A percentile compares a stretch with the other conserved stretches of the same genome.
These are phyloP conservation scores for Leucoma salicis DNA, from an alignment of 2,888 invertebrate genomes.

Conservation along the genomic window DNA sequence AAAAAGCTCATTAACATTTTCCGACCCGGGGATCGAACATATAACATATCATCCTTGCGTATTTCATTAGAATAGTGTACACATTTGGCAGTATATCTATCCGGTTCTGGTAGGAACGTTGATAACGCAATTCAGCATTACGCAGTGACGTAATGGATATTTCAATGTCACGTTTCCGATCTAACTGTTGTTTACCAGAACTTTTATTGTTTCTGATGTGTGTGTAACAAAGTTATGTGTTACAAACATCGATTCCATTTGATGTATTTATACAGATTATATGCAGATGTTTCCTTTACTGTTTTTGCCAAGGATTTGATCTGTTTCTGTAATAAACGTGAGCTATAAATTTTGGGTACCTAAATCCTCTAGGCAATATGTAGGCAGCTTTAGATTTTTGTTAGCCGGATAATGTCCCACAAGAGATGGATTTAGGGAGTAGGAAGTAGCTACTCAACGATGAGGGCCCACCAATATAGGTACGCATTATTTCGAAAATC, in stretches of 20 bases:
- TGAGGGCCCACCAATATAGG: no score
- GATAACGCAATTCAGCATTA: conserved; percentile 9
- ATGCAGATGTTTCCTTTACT: conserved; percentile 2
- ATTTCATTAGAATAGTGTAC: no score
- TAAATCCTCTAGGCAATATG: no score
- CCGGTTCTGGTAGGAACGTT: conserved; percentile 6
- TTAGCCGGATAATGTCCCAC: no score
- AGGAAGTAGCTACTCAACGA: background rate
- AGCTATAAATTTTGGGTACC: no score
- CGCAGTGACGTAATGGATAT: conserved; percentile 4
- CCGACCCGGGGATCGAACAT: no score
- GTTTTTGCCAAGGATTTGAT: background rate
- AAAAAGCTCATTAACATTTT: no score
- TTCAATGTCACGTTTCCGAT: conserved; percentile 25
- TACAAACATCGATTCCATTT: conserved; percentile 14
- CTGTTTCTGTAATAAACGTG: background rate
- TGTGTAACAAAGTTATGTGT: conserved; percentile 17
- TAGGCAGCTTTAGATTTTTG: no score
- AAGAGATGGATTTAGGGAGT: no score
- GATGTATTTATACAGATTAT: conserved; percentile 6
- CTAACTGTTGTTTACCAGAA: conserved; percentile 24
- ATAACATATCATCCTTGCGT: no score
- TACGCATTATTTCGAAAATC: no score
- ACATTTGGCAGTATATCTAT: conserved; percentile 8
- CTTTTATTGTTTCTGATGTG: conserved; percentile 22